These are phyloP conservation scores for Ceratitis capitata DNA, from an alignment of 1,140 invertebrate species.

Conservation along the genomic window DNA sequence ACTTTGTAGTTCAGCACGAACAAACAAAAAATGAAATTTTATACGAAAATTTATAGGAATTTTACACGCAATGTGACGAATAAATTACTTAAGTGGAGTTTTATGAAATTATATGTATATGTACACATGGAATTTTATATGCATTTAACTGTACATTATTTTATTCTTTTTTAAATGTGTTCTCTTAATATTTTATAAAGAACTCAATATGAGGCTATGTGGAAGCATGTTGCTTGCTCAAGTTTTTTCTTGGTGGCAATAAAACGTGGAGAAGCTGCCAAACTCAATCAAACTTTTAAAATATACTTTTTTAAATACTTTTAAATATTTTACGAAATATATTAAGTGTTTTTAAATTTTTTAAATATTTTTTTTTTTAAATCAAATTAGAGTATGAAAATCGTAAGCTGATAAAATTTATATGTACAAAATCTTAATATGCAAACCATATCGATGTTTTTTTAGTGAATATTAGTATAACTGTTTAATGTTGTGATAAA, in stretches of 20 bases:
- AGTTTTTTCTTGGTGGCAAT: not conserved
- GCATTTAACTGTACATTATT: not conserved
- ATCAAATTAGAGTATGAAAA: too few species aligned
- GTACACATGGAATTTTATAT: too few species aligned
- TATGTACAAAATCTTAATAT: too few species aligned
- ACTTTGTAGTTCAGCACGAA: slow-evolving; percentile 10
- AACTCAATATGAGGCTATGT: not conserved
- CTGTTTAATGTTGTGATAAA: too few species aligned
- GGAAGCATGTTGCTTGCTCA: not conserved
- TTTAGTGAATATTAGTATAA: too few species aligned
- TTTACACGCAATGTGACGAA: not conserved
- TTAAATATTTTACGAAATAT: too few species aligned
- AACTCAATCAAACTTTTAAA: not conserved
- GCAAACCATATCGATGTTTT: too few species aligned
- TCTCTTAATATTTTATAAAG: not conserved
- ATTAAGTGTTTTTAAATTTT: not conserved
- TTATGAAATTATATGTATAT: not conserved
- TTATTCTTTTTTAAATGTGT: not conserved
- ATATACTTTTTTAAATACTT: too few species aligned
- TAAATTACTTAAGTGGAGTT: not conserved
- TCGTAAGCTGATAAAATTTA: too few species aligned
- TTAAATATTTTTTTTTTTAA: too few species aligned
- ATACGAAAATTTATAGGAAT: not conserved
- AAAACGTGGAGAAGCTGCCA: not conserved
- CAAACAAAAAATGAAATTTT: not conserved